Percentiles rank a stretch among this genome's conserved stretches.
phyloP scores from a whole-genome alignment of 2,113 vertebrate species.

The Tychaedon coryphoeus region DNA sequence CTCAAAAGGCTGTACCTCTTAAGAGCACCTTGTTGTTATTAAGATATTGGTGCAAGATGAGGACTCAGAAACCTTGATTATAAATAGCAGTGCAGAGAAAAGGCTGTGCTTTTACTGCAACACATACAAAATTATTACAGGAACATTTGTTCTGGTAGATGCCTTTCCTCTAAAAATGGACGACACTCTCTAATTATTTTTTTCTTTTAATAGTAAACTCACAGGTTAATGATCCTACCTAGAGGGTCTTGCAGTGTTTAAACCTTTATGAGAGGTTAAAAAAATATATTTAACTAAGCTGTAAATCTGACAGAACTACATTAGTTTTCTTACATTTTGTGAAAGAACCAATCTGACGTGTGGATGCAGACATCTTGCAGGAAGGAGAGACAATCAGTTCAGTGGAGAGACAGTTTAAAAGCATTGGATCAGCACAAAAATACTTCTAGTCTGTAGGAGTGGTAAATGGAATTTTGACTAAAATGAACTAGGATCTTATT shows the following conservation, averaged over 20 bases:
- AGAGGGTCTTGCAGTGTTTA: not conserved
- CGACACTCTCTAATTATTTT: not conserved
- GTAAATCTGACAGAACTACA: not conserved
- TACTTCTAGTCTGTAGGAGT: not conserved
- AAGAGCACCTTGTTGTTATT: rapidly evolving
- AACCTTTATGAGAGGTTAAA: not conserved
- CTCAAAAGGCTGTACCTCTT: not conserved
- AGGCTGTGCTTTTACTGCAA: not conserved
- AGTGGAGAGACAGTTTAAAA: not conserved
- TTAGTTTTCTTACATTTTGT: not conserved
- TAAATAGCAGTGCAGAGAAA: not conserved
- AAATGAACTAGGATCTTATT: slow-evolving; percentile 6
- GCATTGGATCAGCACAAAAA: not conserved
- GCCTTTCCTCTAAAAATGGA: not conserved
- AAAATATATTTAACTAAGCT: not conserved
- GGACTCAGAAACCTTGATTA: not conserved
- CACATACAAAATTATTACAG: not conserved
- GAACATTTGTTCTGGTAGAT: not conserved
- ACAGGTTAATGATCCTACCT: not conserved
- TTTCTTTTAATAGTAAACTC: not conserved
- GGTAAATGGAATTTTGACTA: not conserved
- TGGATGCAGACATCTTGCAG: not conserved
- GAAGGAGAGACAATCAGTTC: not conserved
- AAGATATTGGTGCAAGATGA: not conserved
- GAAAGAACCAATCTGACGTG: not conserved